Evolutionary conservation across 2,888 invertebrate species (phyloP).

Genomic region (Aethes cnicana): DNA sequence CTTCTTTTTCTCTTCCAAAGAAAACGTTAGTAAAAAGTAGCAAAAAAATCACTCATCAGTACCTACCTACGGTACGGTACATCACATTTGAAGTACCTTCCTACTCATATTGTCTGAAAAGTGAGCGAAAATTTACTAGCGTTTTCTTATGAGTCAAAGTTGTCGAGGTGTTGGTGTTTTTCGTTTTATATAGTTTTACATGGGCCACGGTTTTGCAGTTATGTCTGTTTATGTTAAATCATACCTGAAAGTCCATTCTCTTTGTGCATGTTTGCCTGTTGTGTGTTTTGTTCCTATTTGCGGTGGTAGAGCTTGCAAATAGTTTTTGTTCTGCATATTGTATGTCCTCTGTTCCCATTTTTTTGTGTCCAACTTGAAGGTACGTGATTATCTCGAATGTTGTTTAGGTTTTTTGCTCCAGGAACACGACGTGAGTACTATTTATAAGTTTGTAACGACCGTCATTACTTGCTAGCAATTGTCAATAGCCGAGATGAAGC

Average conservation of each 20-base stretch:
- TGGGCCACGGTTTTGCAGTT: conserved; percentile 54
- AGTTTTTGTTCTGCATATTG: conserved; percentile 31
- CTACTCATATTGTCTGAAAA: too few species aligned
- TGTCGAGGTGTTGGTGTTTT: conserved; percentile 64
- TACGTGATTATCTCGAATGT: conserved; percentile 36
- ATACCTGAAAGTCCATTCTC: conserved; percentile 61
- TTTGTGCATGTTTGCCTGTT: conserved; percentile 78
- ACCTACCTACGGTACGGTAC: too few species aligned
- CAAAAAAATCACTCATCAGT: not conserved
- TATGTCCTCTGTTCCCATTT: conserved; percentile 25
- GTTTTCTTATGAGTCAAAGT: conserved; percentile 46
- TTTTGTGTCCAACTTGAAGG: conserved; percentile 27
- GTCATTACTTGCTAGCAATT: conserved; percentile 33
- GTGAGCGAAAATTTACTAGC: conserved; percentile 39
- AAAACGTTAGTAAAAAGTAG: conserved; percentile 9
- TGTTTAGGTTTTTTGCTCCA: conserved; percentile 35
- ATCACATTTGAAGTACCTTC: too few species aligned
- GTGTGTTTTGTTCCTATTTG: conserved; percentile 51
- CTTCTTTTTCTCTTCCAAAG: conserved; percentile 36
- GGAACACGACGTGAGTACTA: conserved; percentile 35
- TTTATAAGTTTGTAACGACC: conserved; percentile 34
- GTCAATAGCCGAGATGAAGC: conserved; percentile 43
- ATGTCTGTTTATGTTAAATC: conserved; percentile 46
- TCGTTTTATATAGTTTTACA: conserved; percentile 42
- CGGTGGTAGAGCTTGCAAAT: conserved; percentile 46